Percentiles rank a stretch among this genome's conserved stretches.
phyloP scores from a whole-genome alignment of 2,113 vertebrate species.

The Sander lucioperca region DNA sequence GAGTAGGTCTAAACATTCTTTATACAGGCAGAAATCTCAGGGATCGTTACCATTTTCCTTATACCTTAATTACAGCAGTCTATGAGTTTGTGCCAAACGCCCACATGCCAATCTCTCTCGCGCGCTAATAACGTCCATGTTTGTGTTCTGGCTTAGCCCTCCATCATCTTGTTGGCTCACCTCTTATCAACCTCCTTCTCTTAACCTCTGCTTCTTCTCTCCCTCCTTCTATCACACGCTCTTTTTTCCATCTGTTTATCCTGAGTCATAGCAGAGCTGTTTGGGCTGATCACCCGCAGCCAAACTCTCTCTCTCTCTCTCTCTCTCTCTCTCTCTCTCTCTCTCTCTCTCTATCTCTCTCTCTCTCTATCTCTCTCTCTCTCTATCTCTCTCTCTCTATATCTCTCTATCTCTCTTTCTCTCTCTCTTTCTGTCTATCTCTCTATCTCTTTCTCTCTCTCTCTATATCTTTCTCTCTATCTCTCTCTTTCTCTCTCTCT shows the following conservation, averaged over 20 bases:
- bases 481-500: no score
- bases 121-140: slow-evolving; percentile 19
- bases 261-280: slow-evolving; percentile 36
- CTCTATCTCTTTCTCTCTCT: no score
- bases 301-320: not conserved
- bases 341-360: no score
- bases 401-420: no score
- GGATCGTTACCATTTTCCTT: not conserved
- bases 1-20: no score
- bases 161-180: slow-evolving; percentile 17
- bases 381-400: no score
- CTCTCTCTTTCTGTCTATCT: no score
- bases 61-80: not conserved
- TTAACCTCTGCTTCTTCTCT: not conserved
- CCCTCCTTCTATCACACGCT: not conserved
- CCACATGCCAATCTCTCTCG: not conserved
- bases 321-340: no score
- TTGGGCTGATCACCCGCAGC: slow-evolving; percentile 12
- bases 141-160: slow-evolving; percentile 22
- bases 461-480: no score
- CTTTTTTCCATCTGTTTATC: slow-evolving; percentile 28
- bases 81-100: not conserved
- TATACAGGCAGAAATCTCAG: not conserved
- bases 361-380: no score
- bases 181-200: slow-evolving; percentile 1